phyloP scores from a whole-genome alignment of 2,888 invertebrate genomes.

The Drosophila eohydei region DNA sequence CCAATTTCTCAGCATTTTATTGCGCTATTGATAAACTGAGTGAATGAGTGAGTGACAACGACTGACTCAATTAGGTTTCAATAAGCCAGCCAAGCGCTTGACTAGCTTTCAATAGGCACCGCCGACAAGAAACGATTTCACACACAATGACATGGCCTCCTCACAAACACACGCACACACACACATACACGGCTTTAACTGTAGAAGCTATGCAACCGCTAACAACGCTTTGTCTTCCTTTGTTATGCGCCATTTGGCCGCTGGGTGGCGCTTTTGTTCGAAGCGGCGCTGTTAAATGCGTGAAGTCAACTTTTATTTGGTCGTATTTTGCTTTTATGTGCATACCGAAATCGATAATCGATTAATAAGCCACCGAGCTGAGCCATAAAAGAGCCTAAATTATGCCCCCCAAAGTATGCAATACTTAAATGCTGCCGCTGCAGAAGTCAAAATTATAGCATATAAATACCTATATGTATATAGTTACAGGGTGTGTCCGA shows the following conservation, averaged over 20 bases:
- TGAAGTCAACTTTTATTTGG: slow-evolving; percentile 29
- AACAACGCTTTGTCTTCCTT: slow-evolving; percentile 41
- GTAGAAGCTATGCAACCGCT: slow-evolving; percentile 55
- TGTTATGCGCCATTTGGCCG: slow-evolving; percentile 40
- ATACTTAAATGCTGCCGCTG: neutral
- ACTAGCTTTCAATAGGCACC: slow-evolving; percentile 38
- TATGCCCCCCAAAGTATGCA: slow-evolving; percentile 13
- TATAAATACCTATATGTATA: neutral
- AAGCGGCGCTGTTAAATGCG: slow-evolving; percentile 23
- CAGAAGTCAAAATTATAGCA: slow-evolving; percentile 1
- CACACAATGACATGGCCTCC: slow-evolving; percentile 45
- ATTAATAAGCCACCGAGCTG: slow-evolving; percentile 30
- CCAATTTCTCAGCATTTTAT: slow-evolving; percentile 13
- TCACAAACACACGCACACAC: neutral
- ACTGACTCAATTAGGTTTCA: slow-evolving; percentile 68
- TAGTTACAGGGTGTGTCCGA: neutral
- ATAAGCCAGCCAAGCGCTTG: slow-evolving; percentile 50
- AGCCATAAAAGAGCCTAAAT: slow-evolving; percentile 4
- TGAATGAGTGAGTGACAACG: slow-evolving; percentile 21
- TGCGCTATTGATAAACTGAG: slow-evolving; percentile 23
- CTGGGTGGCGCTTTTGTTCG: slow-evolving; percentile 50
- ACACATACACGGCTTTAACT: neutral
- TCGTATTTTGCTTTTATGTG: slow-evolving; percentile 32
- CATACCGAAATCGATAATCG: slow-evolving; percentile 42
- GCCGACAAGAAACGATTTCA: slow-evolving; percentile 49